Evolutionary conservation across 1,140 invertebrate genomes (phyloP).

Genomic region (Diabrotica undecimpunctata): DNA sequence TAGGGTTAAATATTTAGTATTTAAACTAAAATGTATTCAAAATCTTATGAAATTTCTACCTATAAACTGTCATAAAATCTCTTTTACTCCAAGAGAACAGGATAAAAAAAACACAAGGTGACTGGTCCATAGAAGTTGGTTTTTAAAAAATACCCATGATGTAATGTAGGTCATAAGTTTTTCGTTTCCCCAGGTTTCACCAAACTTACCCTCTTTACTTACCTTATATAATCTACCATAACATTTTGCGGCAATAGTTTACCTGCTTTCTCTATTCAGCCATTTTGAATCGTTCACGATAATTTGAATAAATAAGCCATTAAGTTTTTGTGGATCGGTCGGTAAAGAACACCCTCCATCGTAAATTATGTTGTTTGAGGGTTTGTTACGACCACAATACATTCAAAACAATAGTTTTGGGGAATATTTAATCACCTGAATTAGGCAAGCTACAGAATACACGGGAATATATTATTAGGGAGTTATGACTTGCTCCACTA

Average conservation of each 20-base stretch:
- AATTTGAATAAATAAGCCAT: conserved; percentile 50
- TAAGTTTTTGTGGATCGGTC: conserved; percentile 45
- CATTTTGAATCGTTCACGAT: conserved; percentile 48
- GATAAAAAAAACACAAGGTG: no score
- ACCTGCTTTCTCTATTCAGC: conserved; percentile 32
- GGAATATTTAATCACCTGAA: neutral
- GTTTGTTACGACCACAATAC: neutral
- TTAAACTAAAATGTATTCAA: no score
- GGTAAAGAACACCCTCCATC: conserved; percentile 37
- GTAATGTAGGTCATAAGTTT: no score
- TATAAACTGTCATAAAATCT: no score
- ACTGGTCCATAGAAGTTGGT: no score
- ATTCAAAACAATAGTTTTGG: neutral
- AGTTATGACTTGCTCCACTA: neutral
- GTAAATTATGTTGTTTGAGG: conserved; percentile 46
- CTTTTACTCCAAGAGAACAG: no score
- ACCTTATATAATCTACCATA: no score
- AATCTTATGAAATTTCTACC: no score
- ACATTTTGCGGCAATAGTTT: neutral
- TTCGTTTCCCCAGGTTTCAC: no score
- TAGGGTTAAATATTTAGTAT: no score
- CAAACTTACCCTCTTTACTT: no score
- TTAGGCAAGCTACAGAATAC: neutral
- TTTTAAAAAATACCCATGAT: no score
- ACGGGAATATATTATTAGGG: neutral